These are phyloP conservation scores for Dryocosmus kuriphilus DNA, from an alignment of 2,888 invertebrate species.

Conservation along the genomic window DNA sequence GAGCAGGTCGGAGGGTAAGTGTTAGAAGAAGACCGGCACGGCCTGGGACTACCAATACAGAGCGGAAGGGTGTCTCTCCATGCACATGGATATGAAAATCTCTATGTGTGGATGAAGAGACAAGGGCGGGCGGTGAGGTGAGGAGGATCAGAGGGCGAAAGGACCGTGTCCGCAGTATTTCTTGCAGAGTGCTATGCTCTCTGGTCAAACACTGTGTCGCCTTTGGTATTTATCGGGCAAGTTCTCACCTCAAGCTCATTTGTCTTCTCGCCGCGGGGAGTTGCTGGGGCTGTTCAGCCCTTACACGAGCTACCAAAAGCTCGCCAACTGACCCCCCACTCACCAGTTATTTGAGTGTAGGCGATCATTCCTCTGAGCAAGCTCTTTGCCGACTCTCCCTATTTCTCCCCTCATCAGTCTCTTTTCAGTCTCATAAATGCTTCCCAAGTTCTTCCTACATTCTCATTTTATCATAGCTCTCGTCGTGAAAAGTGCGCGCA, in stretches of 20 bases:
- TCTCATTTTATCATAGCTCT: background rate
- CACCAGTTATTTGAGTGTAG: constrained; percentile 25
- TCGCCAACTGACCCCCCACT: constrained; percentile 59
- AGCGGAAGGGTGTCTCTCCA: constrained; percentile 26
- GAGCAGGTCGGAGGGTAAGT: constrained; percentile 56
- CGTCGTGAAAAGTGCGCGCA: too few species aligned
- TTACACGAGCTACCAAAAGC: constrained; percentile 61
- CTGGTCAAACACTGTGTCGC: constrained; percentile 77
- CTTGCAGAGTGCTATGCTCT: constrained; percentile 72
- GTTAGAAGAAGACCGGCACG: constrained; percentile 55
- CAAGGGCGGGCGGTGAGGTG: constrained; percentile 33
- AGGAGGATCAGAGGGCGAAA: constrained; percentile 60
- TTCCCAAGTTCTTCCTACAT: background rate
- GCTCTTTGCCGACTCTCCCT: constrained; percentile 44
- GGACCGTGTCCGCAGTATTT: constrained; percentile 71
- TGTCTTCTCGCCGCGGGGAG: constrained; percentile 74
- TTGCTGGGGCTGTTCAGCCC: constrained; percentile 60
- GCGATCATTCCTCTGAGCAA: constrained; percentile 16
- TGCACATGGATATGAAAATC: background rate
- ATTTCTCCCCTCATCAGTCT: constrained; percentile 37
- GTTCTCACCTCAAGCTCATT: constrained; percentile 78
- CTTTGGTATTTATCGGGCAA: constrained; percentile 78
- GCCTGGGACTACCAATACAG: constrained; percentile 44
- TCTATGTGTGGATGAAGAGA: constrained; percentile 25
- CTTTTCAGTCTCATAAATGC: constrained; percentile 45